Conservation (phyloP, 2,888 invertebrate genomes). For the Isotomurus palustris region DNA sequence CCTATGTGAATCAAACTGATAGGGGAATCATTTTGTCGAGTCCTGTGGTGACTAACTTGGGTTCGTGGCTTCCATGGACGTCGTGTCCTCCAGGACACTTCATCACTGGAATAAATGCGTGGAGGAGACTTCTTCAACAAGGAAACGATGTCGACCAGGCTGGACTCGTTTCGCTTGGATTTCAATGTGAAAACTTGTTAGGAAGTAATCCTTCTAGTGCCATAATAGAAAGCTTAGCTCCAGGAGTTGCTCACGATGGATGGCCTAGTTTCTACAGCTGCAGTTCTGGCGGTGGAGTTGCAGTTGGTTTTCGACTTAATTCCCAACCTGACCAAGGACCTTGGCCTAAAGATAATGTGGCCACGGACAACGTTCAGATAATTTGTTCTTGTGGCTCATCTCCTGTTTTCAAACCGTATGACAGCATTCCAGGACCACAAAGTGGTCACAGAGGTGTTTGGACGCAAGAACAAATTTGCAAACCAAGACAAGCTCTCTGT, state of each 20-base stretch:
- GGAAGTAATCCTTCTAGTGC: slow-evolving; percentile 1
- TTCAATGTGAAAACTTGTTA: background rate
- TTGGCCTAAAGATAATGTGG: slow-evolving; percentile 16
- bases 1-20: background rate
- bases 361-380: slow-evolving; percentile 29
- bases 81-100: slow-evolving; percentile 24
- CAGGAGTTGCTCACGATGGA: slow-evolving; percentile 18
- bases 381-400: slow-evolving; percentile 34
- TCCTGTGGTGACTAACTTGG: slow-evolving; percentile 30
- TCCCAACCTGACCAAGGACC: slow-evolving; percentile 12
- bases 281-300: slow-evolving; percentile 4
- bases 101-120: slow-evolving; percentile 29
- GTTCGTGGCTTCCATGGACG: slow-evolving; percentile 21
- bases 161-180: slow-evolving; percentile 22
- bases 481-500: slow-evolving; percentile 26
- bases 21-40: slow-evolving; percentile 13
- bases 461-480: slow-evolving; percentile 26
- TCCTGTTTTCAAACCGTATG: slow-evolving; percentile 28
- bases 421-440: slow-evolving; percentile 15
- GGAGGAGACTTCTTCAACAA: slow-evolving; percentile 22
- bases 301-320: slow-evolving; percentile 30
- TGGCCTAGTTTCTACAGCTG: slow-evolving; percentile 29
- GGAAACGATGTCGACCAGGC: slow-evolving; percentile 19
- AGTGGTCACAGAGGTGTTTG: slow-evolving; percentile 30
- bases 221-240: slow-evolving; percentile 19